These are phyloP conservation scores for Oncorhynchus keta DNA, from an alignment of 2,113 vertebrate species.

Conservation along the genomic window DNA sequence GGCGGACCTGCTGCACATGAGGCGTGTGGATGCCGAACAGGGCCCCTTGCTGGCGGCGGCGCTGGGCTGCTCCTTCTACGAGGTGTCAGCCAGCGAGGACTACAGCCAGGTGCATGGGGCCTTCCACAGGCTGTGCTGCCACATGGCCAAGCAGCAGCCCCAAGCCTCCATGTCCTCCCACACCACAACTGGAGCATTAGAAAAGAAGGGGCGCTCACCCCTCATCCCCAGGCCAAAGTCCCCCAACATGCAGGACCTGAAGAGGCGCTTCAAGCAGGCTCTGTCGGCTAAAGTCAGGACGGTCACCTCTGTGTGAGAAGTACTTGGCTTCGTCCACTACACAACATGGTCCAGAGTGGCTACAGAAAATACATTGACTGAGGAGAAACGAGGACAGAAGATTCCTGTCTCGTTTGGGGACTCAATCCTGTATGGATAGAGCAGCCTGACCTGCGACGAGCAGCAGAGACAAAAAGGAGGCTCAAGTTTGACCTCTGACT, in stretches of 20 bases:
- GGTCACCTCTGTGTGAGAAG: conserved; percentile 89
- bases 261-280: conserved; percentile 95
- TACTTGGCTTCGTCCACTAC: background rate
- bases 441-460: background rate
- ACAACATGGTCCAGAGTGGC: conserved; percentile 32
- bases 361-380: conserved; percentile 17
- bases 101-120: conserved; percentile 89
- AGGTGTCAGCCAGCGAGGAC: conserved; percentile 96
- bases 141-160: conserved; percentile 83
- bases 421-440: conserved; percentile 16
- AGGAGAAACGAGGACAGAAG: conserved; percentile 11
- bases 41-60: conserved; percentile 85
- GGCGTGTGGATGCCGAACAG: conserved; percentile 87
- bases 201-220: conserved; percentile 87
- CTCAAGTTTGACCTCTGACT: background rate
- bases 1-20: conserved; percentile 89
- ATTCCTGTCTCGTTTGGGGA: conserved; percentile 5
- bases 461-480: background rate
- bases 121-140: conserved; percentile 92
- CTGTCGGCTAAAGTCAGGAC: conserved; percentile 96
- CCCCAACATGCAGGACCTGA: conserved; percentile 97
- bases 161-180: conserved; percentile 42
- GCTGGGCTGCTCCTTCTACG: conserved; percentile 89
- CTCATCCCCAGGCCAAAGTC: conserved; percentile 96
- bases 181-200: conserved; percentile 25